These are phyloP conservation scores for Aleadryas rufinucha DNA, from an alignment of 2,113 vertebrate species.

Conservation along the genomic window DNA sequence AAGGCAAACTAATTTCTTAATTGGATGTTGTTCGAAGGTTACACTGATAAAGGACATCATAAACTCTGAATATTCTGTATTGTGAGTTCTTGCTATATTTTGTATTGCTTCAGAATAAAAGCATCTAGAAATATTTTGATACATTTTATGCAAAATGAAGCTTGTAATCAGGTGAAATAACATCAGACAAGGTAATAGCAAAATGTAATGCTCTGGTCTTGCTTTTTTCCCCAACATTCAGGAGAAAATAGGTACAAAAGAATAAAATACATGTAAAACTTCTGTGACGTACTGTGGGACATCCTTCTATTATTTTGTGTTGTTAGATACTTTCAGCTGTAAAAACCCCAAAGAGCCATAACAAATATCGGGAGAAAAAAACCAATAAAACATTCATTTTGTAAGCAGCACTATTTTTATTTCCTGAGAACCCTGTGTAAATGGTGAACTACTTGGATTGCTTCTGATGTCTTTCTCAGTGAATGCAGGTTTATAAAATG, in stretches of 20 bases:
- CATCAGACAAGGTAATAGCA: background rate
- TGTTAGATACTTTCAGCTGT: background rate
- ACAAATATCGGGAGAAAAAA: background rate
- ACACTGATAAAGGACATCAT: background rate
- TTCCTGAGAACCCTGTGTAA: background rate
- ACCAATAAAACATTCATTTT: rapidly evolving
- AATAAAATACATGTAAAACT: background rate
- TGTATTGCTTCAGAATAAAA: background rate
- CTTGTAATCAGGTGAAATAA: background rate
- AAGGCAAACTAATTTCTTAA: background rate
- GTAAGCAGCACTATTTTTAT: background rate
- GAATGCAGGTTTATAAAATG: background rate
- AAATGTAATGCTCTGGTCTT: background rate
- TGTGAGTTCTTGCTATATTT: background rate
- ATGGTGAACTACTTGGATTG: background rate
- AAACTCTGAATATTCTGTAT: background rate
- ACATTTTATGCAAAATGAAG: background rate
- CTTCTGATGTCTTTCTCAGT: background rate
- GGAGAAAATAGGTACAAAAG: background rate
- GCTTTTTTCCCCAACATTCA: background rate
- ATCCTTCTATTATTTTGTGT: background rate
- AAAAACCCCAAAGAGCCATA: background rate
- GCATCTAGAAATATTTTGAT: background rate
- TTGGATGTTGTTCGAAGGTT: background rate
- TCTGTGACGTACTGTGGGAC: background rate